A percentile compares a stretch with the other conserved stretches of the same genome.
Conservation (phyloP, 2,113 vertebrate species). For the Prietella phreatophila region DNA sequence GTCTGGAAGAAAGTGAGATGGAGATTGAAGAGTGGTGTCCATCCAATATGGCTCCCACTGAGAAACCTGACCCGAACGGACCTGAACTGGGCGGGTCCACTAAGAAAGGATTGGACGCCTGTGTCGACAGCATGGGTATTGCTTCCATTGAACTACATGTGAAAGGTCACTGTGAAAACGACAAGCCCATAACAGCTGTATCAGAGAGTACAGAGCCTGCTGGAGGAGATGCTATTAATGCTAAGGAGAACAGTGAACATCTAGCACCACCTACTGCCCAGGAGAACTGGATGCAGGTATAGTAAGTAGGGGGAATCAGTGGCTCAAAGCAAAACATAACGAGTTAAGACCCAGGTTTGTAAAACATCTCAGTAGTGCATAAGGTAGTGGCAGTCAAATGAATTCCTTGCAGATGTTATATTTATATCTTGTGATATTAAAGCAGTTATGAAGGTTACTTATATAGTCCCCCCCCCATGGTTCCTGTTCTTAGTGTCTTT, state of each 20-base stretch:
- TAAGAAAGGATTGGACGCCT: not conserved
- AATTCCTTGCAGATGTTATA: not conserved
- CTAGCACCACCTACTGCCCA: slow-evolving; percentile 42
- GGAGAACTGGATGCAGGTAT: slow-evolving; percentile 48
- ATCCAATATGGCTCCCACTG: not conserved
- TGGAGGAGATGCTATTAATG: not conserved
- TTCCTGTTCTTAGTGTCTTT: not conserved
- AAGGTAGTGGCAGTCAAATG: not conserved
- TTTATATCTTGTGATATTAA: not conserved
- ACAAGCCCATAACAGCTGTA: not conserved
- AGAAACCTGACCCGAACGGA: not conserved
- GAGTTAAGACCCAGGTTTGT: not conserved
- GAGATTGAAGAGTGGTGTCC: not conserved
- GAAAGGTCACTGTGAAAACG: not conserved
- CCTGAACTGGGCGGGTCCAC: not conserved
- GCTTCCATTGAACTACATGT: not conserved
- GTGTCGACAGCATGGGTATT: not conserved
- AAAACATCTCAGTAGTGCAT: not conserved
- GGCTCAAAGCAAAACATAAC: not conserved
- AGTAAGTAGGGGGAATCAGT: slow-evolving; percentile 36
- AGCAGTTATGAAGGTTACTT: not conserved
- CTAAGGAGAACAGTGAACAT: slow-evolving; percentile 15
- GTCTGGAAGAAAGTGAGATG: not conserved
- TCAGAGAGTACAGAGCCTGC: not conserved
- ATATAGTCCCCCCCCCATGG: not conserved